Evolutionary conservation across 2,888 invertebrate species (phyloP).

Genomic region (Clepsis dumicolana): DNA sequence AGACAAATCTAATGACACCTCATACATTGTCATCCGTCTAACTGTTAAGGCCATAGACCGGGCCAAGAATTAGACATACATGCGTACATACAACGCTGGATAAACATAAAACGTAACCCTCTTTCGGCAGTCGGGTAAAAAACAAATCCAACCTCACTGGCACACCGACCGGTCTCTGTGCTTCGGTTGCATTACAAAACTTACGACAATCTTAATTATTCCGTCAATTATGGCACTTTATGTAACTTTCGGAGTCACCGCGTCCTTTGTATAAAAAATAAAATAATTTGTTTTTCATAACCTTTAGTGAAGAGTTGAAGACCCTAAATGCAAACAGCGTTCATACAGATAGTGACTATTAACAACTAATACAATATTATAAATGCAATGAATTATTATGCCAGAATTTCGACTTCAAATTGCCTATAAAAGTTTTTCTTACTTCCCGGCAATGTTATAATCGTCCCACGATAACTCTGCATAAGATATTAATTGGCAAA

Average conservation of each 20-base stretch:
- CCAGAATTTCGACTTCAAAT: background rate
- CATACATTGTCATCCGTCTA: too few relatives aligned
- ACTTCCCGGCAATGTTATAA: too few relatives aligned
- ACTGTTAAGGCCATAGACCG: too few relatives aligned
- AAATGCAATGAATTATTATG: constrained; percentile 25
- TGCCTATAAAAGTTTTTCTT: too few relatives aligned
- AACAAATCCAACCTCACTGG: background rate
- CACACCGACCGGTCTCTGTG: background rate
- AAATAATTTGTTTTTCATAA: too few relatives aligned
- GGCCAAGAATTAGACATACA: too few relatives aligned
- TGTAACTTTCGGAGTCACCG: background rate
- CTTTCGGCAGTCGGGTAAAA: too few relatives aligned
- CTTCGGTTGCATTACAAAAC: background rate
- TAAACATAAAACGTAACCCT: too few relatives aligned
- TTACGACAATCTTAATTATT: background rate
- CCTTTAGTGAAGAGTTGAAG: background rate
- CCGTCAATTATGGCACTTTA: background rate
- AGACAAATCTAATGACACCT: too few relatives aligned
- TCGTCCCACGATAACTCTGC: too few relatives aligned
- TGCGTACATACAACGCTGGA: too few relatives aligned
- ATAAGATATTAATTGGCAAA: too few relatives aligned
- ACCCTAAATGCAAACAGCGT: background rate
- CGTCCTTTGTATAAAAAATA: background rate
- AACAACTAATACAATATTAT: constrained; percentile 7
- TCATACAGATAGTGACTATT: constrained; percentile 40